Conservation (phyloP, 2,797 vertebrate genomes). For the Coluber constrictor region DNA sequence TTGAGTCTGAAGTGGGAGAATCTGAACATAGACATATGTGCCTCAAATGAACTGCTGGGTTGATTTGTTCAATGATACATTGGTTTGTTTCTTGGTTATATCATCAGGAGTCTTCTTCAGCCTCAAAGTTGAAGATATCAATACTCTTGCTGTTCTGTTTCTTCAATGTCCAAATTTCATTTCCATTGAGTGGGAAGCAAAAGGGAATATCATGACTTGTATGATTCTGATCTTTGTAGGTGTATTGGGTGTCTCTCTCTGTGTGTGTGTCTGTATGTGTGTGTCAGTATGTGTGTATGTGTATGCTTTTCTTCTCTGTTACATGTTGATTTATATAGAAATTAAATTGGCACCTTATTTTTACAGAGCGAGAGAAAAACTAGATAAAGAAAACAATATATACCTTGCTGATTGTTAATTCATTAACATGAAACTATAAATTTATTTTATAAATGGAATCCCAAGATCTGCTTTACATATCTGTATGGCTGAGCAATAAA, state of each 20-base stretch:
- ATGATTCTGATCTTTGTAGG: neutral
- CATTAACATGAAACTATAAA: neutral
- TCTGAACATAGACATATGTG: neutral
- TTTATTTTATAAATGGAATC: neutral
- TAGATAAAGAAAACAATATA: neutral
- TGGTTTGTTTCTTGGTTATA: neutral
- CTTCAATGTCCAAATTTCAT: neutral
- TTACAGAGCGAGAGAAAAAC: conserved; percentile 1
- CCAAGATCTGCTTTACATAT: neutral
- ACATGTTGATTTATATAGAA: neutral
- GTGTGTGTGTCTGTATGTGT: too few relatives aligned
- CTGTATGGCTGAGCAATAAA: neutral
- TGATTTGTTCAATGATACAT: neutral
- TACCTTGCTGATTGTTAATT: neutral
- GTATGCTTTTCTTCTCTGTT: neutral
- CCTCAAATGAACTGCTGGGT: neutral
- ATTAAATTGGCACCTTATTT: neutral
- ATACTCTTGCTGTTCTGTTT: neutral
- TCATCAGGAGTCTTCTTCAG: neutral
- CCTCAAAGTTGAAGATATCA: neutral
- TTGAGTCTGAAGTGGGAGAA: neutral
- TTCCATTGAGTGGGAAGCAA: neutral
- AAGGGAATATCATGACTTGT: neutral
- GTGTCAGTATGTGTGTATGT: too few relatives aligned
- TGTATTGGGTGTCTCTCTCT: too few relatives aligned